Conservation (phyloP, 2,113 vertebrate species). For the Gambusia affinis region DNA sequence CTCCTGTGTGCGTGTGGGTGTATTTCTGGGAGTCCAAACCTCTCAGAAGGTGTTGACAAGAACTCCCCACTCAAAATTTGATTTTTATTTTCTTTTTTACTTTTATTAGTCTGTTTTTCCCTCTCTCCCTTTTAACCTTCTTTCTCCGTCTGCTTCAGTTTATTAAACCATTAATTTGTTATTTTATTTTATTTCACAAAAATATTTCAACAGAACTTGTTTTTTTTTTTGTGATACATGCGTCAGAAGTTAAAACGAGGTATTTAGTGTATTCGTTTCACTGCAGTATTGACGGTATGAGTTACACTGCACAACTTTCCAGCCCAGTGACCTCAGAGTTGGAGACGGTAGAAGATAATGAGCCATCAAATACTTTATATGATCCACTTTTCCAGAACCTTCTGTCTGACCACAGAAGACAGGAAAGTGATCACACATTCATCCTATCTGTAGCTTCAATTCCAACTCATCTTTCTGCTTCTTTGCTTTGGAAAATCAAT, state of each 20-base stretch:
- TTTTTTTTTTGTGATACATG: too few species aligned
- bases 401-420: slow-evolving; percentile 64
- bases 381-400: slow-evolving; percentile 68
- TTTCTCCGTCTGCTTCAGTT: neutral
- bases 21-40: slow-evolving; percentile 53
- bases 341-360: slow-evolving; percentile 69
- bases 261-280: too few species aligned
- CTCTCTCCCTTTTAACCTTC: neutral
- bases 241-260: too few species aligned
- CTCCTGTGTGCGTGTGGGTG: slow-evolving; percentile 30
- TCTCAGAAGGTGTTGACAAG: slow-evolving; percentile 72
- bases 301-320: neutral
- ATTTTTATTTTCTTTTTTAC: slow-evolving; percentile 14
- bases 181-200: neutral
- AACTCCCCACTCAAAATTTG: slow-evolving; percentile 63
- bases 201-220: neutral
- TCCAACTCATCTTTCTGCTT: slow-evolving; percentile 34
- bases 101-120: slow-evolving; percentile 47
- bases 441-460: slow-evolving; percentile 2
- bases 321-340: slow-evolving; percentile 41
- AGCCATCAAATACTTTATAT: slow-evolving; percentile 53
- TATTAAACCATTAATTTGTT: neutral
- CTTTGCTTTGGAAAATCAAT: slow-evolving; percentile 29
- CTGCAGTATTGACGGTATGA: neutral
- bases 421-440: slow-evolving; percentile 31